Evolutionary conservation across 2,888 invertebrate species (phyloP), one percentile per base, ranked within the genome.

Genomic region (Acronicta leporina): DNA sequence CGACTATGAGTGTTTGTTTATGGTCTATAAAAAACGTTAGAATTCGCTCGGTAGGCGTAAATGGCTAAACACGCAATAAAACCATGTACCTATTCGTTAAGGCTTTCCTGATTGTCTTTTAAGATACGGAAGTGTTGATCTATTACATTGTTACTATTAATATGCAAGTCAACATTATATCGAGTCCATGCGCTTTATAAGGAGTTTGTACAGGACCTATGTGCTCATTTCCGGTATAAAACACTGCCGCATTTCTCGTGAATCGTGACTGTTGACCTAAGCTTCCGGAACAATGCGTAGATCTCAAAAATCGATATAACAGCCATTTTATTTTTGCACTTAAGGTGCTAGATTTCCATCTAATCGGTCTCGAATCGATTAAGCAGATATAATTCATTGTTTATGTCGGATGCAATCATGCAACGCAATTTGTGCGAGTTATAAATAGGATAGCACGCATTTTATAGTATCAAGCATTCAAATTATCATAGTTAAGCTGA

Each of bases 241-340:
- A 20, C 30, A 64, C 54, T 73, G 57, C 73, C 73, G 73, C 72
- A 73, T 71, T 30, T 64, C 57, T 55, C 8, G 5, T 46, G 50
- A n/a, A 51, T 59, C 72, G 68, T 68, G 69, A 68, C 45, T 30
- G 15, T 25, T n/a, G 33, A 8, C 15, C 35, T 16, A 20, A 42
- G 42, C 60, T 67, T 73, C 75, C 75, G 74, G 9, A 20, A 40
- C 42, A 15, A 20, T 9, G 15, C 1, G 2, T 33, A 30, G 25
- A 45, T 54, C 16, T 47, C 40, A 47, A 13, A 16, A 42, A 11
- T 27, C 7, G 9, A 10, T 16, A 9, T 5, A 1, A 20, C 47
- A 35, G 15, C 25, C 1, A 9, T n/a, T 5, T 44, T 38, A 1
- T 42, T 62, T 41, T 15, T 2, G 10, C 16, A 49, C 48, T 45